Base-by-base conservation (phyloP, 2,888 invertebrate genomes). In the Phaonia tiefii region DNA sequence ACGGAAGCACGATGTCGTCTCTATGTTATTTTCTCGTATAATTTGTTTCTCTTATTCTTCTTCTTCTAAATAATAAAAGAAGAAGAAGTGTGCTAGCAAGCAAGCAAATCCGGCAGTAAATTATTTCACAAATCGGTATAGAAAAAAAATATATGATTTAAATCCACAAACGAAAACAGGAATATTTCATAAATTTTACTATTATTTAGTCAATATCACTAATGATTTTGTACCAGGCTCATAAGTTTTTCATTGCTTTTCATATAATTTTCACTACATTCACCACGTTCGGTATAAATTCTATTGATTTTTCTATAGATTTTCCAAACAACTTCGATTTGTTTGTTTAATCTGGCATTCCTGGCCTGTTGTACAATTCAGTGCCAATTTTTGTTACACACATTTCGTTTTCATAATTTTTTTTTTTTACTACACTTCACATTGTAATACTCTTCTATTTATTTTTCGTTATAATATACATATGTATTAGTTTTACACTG, bases 101-200 rank as follows among this genome's bases (percentile, higher is more conserved):
- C 22, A 3, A 26, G 13, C 17, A 63, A 63, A 39, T 63, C 42
- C 63, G 63, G 42, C 63, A 63, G 42, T 42, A 63, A 60, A 60
- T 60, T 31, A 20, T 60, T 39, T 60, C 37, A 37, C 37, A 37
- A 37, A 39, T 25, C n/a, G n/a, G n/a, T n/a, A n/a, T n/a, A n/a
- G n/a, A n/a, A n/a, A n/a, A n/a, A n/a, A n/a, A n/a, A n/a, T n/a
- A n/a, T n/a, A n/a, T n/a, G n/a, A n/a, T n/a, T n/a, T n/a, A n/a
- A n/a, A n/a, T n/a, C n/a, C n/a, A 8, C 31, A 31, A 31, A 31
- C 3, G 31, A 31, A 31, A 31, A 31, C 31, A 31, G 4, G 31
- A 31, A 31, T 31, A 5, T 31, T 31, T 8, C 31, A 31, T 31
- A 31, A 31, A n/a, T n/a, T 31, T 31, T 8, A 31, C 31, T 31